phyloP scores from a whole-genome alignment of 2,113 vertebrate species.

The human (Homo sapiens) region DNA sequence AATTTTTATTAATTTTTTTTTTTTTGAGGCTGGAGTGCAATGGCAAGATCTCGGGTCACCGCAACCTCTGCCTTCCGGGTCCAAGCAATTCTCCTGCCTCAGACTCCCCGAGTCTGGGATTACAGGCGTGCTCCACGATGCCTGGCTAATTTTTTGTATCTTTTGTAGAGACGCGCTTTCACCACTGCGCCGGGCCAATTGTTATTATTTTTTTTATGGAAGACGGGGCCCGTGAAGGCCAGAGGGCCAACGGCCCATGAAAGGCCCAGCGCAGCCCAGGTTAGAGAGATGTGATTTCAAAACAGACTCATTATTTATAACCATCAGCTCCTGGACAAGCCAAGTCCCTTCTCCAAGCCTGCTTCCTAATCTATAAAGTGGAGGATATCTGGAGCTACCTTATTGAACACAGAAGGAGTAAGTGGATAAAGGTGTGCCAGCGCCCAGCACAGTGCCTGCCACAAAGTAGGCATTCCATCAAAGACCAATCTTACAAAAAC shows the following conservation, averaged over 20 bases:
- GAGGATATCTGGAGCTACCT: background rate
- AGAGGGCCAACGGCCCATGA: too few species aligned
- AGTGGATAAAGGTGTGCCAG: too few species aligned
- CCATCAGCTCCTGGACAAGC: background rate
- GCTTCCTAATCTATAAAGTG: background rate
- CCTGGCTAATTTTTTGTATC: too few species aligned
- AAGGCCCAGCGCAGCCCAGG: background rate
- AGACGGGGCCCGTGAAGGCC: background rate
- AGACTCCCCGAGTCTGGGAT: too few species aligned
- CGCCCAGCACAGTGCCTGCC: background rate
- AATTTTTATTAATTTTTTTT: background rate
- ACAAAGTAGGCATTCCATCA: background rate
- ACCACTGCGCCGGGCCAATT: too few species aligned
- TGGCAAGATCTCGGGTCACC: too few species aligned
- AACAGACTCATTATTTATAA: background rate
- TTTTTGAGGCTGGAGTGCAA: too few species aligned
- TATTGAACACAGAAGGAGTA: background rate
- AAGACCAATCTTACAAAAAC: background rate
- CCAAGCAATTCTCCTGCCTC: too few species aligned
- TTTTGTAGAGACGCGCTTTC: too few species aligned
- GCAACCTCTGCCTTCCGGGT: too few species aligned
- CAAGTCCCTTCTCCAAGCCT: background rate
- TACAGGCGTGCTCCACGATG: too few species aligned
- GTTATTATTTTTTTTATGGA: background rate
- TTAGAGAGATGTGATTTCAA: background rate